Evolutionary conservation across 2,888 invertebrate species (phyloP).

Genomic region (Noctua comes): DNA sequence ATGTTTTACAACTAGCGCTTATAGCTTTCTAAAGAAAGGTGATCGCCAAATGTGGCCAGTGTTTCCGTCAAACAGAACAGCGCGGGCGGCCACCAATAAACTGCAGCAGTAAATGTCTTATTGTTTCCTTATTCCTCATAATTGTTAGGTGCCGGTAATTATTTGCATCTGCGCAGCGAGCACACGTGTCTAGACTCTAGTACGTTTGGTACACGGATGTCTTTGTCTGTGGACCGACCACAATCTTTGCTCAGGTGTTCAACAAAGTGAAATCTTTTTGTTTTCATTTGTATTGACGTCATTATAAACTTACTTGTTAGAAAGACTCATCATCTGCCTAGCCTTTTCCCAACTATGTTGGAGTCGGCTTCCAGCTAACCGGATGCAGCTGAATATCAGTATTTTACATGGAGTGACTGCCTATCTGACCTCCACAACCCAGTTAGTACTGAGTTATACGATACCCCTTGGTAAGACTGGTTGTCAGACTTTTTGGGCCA

Average conservation of each 20-base stretch:
- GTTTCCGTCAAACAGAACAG: conserved; percentile 76
- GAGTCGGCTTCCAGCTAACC: too few relatives aligned
- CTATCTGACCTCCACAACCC: too few relatives aligned
- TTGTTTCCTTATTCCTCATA: conserved; percentile 72
- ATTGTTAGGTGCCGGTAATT: conserved; percentile 64
- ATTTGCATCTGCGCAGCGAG: conserved; percentile 60
- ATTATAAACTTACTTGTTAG: conserved; percentile 1
- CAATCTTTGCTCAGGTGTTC: conserved; percentile 50
- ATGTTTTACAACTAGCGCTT: conserved; percentile 85
- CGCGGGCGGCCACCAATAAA: conserved; percentile 65
- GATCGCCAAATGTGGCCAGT: conserved; percentile 81
- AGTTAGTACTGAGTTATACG: too few relatives aligned
- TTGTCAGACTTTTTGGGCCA: too few relatives aligned
- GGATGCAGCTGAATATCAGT: too few relatives aligned
- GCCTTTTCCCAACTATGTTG: too few relatives aligned
- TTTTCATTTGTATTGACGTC: conserved; percentile 1
- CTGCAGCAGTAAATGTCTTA: conserved; percentile 68
- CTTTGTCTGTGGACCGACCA: conserved; percentile 45
- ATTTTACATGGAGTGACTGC: too few relatives aligned
- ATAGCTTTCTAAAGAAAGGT: conserved; percentile 87
- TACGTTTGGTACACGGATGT: conserved; percentile 42
- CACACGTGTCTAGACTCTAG: conserved; percentile 48
- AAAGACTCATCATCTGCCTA: not conserved
- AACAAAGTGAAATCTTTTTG: conserved; percentile 40
- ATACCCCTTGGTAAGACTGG: too few relatives aligned